phyloP scores from a whole-genome alignment of 2,797 vertebrate species.

The Brachyalestes nurse region DNA sequence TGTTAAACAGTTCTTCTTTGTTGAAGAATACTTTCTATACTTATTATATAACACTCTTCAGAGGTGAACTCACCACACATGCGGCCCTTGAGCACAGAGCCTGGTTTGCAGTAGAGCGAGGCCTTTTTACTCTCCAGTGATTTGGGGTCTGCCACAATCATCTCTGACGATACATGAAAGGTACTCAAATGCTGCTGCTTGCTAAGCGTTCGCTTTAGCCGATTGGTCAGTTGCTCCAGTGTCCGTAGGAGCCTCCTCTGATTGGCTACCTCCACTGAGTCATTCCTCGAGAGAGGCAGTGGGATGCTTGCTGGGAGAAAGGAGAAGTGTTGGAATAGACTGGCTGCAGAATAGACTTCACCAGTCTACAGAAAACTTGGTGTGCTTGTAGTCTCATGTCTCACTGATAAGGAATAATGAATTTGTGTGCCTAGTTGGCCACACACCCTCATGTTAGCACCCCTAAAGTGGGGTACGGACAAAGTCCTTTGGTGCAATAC shows the following conservation, averaged over 20 bases:
- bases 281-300: slow-evolving; percentile 90
- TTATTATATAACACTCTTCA: not conserved
- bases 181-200: slow-evolving; percentile 91
- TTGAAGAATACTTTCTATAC: not conserved
- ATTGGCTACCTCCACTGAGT: slow-evolving; percentile 91
- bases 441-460: no score
- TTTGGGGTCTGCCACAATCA: slow-evolving; percentile 91
- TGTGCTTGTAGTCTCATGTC: no score
- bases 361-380: no score
- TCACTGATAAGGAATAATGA: no score
- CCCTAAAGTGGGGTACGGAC: no score
- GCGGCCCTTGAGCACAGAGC: slow-evolving; percentile 91
- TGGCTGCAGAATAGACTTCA: slow-evolving; percentile 14
- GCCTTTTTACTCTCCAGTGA: slow-evolving; percentile 90
- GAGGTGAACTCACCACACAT: slow-evolving; percentile 90
- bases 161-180: slow-evolving; percentile 90
- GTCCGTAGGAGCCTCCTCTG: slow-evolving; percentile 91
- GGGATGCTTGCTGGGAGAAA: slow-evolving; percentile 93
- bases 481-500: no score
- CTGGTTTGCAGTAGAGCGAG: slow-evolving; percentile 90
- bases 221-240: slow-evolving; percentile 91
- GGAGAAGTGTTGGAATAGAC: slow-evolving; percentile 59
- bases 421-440: no score
- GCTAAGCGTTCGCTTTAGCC: slow-evolving; percentile 89
- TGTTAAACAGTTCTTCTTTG: no score